Base-by-base conservation (phyloP, 1,140 invertebrate species). In the Globodera ellingtonae region DNA sequence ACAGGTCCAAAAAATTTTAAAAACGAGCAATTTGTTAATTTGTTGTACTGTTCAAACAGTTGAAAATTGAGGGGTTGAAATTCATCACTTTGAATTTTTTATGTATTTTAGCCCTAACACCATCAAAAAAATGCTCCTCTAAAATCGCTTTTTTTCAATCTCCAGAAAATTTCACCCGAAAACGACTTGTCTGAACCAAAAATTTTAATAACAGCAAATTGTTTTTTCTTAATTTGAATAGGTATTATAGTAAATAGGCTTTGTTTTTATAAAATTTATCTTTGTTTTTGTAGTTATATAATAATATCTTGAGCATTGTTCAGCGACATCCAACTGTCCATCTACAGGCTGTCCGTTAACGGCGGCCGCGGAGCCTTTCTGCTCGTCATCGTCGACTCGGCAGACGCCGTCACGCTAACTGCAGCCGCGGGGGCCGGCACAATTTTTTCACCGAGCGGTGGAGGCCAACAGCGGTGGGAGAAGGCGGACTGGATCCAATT, bases 401-500 rank as follows among this genome's bases (percentile, higher is more conserved):
- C 67, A 9, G 67, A 70, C n/a, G 67, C 35, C 24, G 35, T 70
- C 67, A 70, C 67, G 24, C 24, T 70, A 21, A 47, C 21, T 21
- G 67, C 67, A 44, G 24, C 67, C 35, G 67, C 24, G 5, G 46
- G 67, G 24, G 67, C 67, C 46, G 46, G 67, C 67, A 35, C 67
- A 44, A 44, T 70, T 70, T 70, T 62, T 15, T 62, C 56, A 15
- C 67, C 67, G 3, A 70, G 35, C 4, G 67, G 46, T 18, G 67
- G 67, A 10, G 24, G 35, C 24, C 67, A 47, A 44, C 67, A 70
- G 67, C 24, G 67, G 9, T 70, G 67, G 67, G 35, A 44, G 35
- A 70, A 70, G 67, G 67, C 67, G 67, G 67, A 70, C n/a, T 70
- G 67, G 67, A 35, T 18, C 21, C 67, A 70, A 18, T 70, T 70